Evolutionary conservation across 2,113 vertebrate species (phyloP), one percentile per base, ranked within the genome.

Genomic region (Ursus arctos): DNA sequence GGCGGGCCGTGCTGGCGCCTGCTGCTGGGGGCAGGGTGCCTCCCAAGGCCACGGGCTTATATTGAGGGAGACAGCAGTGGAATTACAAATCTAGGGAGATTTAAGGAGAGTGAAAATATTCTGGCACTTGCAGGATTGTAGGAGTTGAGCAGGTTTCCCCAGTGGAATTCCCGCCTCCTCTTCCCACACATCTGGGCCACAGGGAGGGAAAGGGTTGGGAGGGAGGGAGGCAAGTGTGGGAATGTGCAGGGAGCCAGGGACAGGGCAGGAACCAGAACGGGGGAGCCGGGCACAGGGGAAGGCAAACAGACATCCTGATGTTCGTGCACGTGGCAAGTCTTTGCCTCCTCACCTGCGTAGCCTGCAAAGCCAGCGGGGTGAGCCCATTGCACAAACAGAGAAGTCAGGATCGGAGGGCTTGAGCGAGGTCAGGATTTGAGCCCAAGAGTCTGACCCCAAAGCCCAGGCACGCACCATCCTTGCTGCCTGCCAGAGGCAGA

Each of bases 31-130:
- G 15, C 79, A 24, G 69, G 84, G 69, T 0, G 49, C 72, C 79
- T 88, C 57, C 67, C 76, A 18, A 53, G 94, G 95, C 95, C 95
- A 82, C 65, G 2, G 6, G 89, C 92, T 2, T 83, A 89, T 28
- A 97, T 69, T 36, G 93, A 96, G 92, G 95, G 95, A 98, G 97
- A 98, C 92, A 90, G 98, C 94, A 53, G 82, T n/a, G 59, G 97
- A 97, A 98, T 97, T 97, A 98, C 97, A 97, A 91, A 98, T 97
- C 96, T 71, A n/a, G 97, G 95, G 97, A 98, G 98, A 97, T 97
- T 95, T 97, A 95, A 97, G 91, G 96, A 94, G 92, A 93, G 53
- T 2, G 72, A 86, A 94, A 96, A 79, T 72, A 84, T 95, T 95
- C 96, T 95, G 97, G 96, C 96, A 96, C 92, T 72, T 72, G 95